Percentiles rank a stretch among this genome's conserved stretches.
Conservation (phyloP, 2,888 invertebrate species). For the Molanna angustata region DNA sequence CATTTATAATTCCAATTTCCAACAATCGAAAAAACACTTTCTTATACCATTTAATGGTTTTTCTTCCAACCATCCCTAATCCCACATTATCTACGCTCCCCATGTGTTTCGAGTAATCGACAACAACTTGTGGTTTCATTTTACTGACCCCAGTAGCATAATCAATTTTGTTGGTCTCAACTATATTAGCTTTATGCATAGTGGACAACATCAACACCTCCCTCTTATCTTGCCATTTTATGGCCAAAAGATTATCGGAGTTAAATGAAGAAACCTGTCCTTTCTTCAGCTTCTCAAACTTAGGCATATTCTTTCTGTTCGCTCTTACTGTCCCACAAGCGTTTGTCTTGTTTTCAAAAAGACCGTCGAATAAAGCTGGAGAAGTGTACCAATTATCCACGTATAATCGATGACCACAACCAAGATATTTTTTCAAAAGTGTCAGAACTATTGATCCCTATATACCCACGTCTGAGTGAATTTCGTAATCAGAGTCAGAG, state of each 20-base stretch:
- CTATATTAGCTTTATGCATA: not conserved
- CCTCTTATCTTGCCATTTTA: slow-evolving; percentile 1
- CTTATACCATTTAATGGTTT: slow-evolving; percentile 6
- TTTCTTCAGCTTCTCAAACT: not conserved
- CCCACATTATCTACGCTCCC: not conserved
- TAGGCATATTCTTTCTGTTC: slow-evolving; percentile 4
- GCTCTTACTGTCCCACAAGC: not conserved
- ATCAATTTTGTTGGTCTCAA: not conserved
- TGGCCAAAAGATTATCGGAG: not conserved
- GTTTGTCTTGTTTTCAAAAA: not conserved
- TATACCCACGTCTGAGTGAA: not conserved
- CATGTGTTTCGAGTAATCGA: not conserved
- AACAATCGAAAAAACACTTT: slow-evolving; percentile 2
- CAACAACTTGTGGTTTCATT: not conserved
- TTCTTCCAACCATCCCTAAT: not conserved
- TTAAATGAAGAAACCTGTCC: not conserved
- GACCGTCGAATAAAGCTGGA: slow-evolving; percentile 10
- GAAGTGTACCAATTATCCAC: slow-evolving; percentile 16
- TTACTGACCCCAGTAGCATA: not conserved
- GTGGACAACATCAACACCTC: not conserved
- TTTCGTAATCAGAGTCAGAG: not conserved
- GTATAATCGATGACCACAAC: slow-evolving; percentile 8
- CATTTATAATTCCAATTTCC: not conserved
- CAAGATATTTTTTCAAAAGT: slow-evolving; percentile 9
- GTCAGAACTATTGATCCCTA: slow-evolving; percentile 9